Evolutionary conservation across 2,888 invertebrate genomes (phyloP), one percentile per base, ranked within the genome.

Genomic region (Chrysina gloriosa): DNA sequence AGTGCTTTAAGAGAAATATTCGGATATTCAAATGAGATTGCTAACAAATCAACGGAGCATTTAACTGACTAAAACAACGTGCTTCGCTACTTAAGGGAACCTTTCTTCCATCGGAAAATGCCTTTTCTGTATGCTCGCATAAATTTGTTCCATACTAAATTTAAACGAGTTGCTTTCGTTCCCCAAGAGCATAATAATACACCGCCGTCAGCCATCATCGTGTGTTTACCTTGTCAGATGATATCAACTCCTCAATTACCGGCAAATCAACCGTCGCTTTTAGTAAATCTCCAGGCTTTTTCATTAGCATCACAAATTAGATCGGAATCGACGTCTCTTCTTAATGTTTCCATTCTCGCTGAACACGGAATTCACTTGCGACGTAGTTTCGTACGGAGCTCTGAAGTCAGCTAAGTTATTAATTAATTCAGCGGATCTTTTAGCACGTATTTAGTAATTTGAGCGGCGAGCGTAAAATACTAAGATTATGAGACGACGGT

Each of bases 171-270:
- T n/a, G n/a, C n/a, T n/a, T n/a, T n/a, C n/a, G n/a, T n/a, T n/a
- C n/a, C n/a, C n/a, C n/a, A n/a, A n/a, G n/a, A n/a, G n/a, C n/a
- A n/a, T n/a, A n/a, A n/a, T n/a, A n/a, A n/a, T n/a, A n/a, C n/a
- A n/a, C n/a, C n/a, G n/a, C n/a, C n/a, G n/a, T n/a, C n/a, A n/a
- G 39, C 16, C 11, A 5, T 39, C 4, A 39, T 11, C 1, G 39
- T 14, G 16, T 39, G 39, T 39, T 39, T 39, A 39, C 39, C 11
- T 14, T 16, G 11, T 39, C 16, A 39, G 11, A n/a, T 16, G 39
- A 39, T 16, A 39, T 39, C 39, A 39, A 39, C 39, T 39, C 39
- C 16, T 39, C 39, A 39, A 39, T 39, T 39, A 39, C 39, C 11
- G 3, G 39, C 39, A 39, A 39, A 39, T 39, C 39, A 39, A 14